Evolutionary conservation across 2,113 vertebrate species (phyloP).

Genomic region (Oophaga pumilio): DNA sequence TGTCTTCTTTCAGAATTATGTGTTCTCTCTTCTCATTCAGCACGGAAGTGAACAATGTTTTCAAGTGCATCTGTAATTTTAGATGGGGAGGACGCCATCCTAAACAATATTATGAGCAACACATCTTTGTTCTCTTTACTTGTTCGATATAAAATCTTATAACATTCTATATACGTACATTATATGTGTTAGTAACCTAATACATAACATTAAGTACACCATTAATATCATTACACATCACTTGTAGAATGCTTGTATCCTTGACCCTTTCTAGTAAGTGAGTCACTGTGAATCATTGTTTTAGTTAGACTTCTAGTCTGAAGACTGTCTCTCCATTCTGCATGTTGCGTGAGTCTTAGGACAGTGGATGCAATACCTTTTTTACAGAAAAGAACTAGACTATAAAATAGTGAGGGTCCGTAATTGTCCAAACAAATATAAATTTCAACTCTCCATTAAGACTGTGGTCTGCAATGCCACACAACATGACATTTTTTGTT

Average conservation of each 20-base stretch:
- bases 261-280: slow-evolving; percentile 37
- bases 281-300: slow-evolving; percentile 52
- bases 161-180: slow-evolving; percentile 5
- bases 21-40: not conserved
- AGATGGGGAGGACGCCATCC: not conserved
- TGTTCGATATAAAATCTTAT: slow-evolving; percentile 19
- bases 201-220: not conserved
- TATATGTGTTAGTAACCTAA: slow-evolving; percentile 20
- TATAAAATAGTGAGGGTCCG: slow-evolving; percentile 2
- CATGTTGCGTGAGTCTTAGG: not conserved
- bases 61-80: slow-evolving; percentile 37
- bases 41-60: not conserved
- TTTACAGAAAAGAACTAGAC: not conserved
- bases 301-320: slow-evolving; percentile 14
- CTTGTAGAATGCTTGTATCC: not conserved
- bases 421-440: not conserved
- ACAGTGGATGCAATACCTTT: not conserved
- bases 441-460: not conserved
- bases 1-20: not conserved
- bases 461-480: not conserved
- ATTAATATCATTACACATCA: slow-evolving; percentile 30
- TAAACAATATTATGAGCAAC: not conserved
- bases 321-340: slow-evolving; percentile 9
- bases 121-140: slow-evolving; percentile 15
- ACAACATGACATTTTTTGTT: not conserved